Base-by-base conservation (phyloP, 2,113 vertebrate genomes). In the Hylia prasina region DNA sequence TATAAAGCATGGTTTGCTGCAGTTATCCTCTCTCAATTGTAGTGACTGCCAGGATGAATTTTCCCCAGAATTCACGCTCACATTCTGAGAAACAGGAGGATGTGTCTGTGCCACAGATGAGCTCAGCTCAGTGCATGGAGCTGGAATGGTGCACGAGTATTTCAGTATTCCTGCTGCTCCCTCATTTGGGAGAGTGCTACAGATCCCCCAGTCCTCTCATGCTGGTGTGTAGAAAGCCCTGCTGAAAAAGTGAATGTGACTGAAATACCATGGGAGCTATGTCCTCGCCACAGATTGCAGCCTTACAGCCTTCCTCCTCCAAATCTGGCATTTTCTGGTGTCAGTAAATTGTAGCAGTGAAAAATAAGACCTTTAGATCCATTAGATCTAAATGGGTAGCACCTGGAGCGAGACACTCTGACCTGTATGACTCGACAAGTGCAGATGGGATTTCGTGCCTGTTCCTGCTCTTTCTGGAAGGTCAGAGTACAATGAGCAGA, bases 341-440 rank as follows among this genome's bases (percentile, higher is more conserved):
- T 20, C 82, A 30, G 25, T 57, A 77, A 93, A 71, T 79, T 31
- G 45, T 4, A 69, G 58, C 57, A 82, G 63, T 63, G 40, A 57
- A 57, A 87, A 86, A n/a, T 30, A 64, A 85, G 82, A 63, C 54
- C 63, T 82, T 44, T 33, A 39, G 37, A 44, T 72, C 37, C 66
- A 30, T 69, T 35, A 31, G 12, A 33, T 40, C 7, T 11, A 40
- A 75, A 20, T 31, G 13, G 53, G 70, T 6, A 14, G 40, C 24
- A 20, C 35, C 56, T 90, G 87, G 73, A 60, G 20, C 7, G 47
- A 56, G 86, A 11, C 21, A 6, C 39, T 30, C 25, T 39, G 65
- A 63, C 23, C 58, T 35, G 1, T 47, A 15, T 0, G 13, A 37
- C 42, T 54, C 9, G 0, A 33, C 48, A 23, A 3, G 7, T 71